Conservation (phyloP, 1,140 invertebrate species). For the Theocolax elegans region DNA sequence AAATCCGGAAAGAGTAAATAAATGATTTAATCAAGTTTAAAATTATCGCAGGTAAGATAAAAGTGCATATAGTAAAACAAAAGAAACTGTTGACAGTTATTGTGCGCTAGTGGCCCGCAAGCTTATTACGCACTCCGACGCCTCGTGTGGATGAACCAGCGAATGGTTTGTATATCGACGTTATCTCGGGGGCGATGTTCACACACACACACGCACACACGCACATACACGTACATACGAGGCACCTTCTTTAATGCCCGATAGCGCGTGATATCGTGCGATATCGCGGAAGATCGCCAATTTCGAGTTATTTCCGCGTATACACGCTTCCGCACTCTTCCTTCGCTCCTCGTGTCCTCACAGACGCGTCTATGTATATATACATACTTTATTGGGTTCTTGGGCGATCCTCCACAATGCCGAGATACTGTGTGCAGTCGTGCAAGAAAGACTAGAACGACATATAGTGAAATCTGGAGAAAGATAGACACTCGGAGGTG, state of each 20-base stretch:
- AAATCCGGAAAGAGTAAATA: too few species aligned
- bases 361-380: background rate
- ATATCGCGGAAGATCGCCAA: slow-evolving; percentile 8
- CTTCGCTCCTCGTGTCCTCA: slow-evolving; percentile 7
- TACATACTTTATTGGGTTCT: background rate
- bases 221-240: background rate
- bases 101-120: too few species aligned
- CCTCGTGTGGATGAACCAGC: background rate
- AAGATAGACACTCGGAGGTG: too few species aligned
- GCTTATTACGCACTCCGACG: slow-evolving; percentile 17
- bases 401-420: background rate
- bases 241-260: slow-evolving; percentile 12
- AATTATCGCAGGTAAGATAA: too few species aligned
- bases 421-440: background rate
- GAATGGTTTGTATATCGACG: slow-evolving; percentile 9
- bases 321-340: slow-evolving; percentile 26
- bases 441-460: too few species aligned
- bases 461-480: too few species aligned
- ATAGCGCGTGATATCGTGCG: slow-evolving; percentile 18
- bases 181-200: background rate
- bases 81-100: too few species aligned
- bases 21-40: too few species aligned
- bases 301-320: slow-evolving; percentile 17
- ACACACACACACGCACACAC: background rate
- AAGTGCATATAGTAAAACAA: too few species aligned